Base-by-base conservation (phyloP, 2,888 invertebrate genomes). In the Philereme transversata region DNA sequence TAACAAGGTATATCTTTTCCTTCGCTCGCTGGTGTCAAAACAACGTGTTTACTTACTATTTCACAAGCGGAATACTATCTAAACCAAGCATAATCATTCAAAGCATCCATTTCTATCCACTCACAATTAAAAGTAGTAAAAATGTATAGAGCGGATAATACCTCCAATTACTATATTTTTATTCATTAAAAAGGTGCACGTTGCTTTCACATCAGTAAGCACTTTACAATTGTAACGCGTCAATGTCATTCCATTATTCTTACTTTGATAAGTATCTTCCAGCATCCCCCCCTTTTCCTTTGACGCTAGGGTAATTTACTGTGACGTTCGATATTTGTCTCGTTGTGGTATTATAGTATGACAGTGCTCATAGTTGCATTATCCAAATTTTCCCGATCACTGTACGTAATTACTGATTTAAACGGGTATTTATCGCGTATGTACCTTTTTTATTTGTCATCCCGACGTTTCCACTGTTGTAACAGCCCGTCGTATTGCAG, bases 161-260 rank as follows among this genome's bases (percentile, higher is more conserved):
- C 40, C 40, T 8, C 6, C 7, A 40, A 8, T 40, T 8, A 40
- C 4, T 8, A 4, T 5, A 5, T 7, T 40, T 40, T 6, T 40
- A 6, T 10, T 43, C 10, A 5, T 10, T 10, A 43, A 10, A 10
- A 10, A 43, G 5, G 0, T 10, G 5, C 5, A 8, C 5, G 11
- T 38, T 57, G 45, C 9, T 45, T 38, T 38, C 57, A 34, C 50
- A 38, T 6, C 4, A 50, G 49, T 8, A 7, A 1, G 33, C 33
- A 11, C 22, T 36, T 45, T 53, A 4, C 7, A 44, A n/a, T 5
- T 47, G 6, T 44, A 50, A 57, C 57, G 54, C 54, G 50, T 55
- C 60, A 58, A 56, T 53, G 52, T 60, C 52, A 49, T 45, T 43
- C 43, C 45, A 45, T 57, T 6, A 11, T 55, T 22, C 35, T 40